Base-by-base conservation (phyloP, 2,797 vertebrate genomes). In the Sebastes wilsoni region DNA sequence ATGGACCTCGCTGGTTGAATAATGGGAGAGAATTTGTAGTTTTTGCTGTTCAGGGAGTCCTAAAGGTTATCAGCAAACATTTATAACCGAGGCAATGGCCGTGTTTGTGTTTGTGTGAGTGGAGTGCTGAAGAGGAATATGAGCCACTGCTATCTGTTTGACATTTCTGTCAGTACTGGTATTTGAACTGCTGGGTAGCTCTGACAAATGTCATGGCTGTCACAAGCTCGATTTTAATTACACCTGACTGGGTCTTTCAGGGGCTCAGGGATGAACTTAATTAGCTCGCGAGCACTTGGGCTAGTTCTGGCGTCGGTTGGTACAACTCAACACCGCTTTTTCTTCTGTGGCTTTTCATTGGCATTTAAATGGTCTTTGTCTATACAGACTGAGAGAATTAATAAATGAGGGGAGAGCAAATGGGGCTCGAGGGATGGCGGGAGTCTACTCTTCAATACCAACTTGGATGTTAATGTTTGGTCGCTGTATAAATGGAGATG, bases 161-260 rank as follows among this genome's bases (percentile, higher is more conserved):
- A 98, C 98, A 99, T 99, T 99, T 98, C 96, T 97, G 97, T 97
- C 96, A 96, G 96, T 95, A 94, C 92, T 96, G 96, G 96, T 98
- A 97, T 98, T 98, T 97, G 96, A 97, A 97, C 96, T 95, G 95
- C 95, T 89, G 95, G 95, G 96, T 95, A 93, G 96, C 96, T 95
- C 95, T 96, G 95, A 97, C 96, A 99, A 99, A 98, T 99, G 97
- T 95, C 97, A 98, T 80, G 67, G 95, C 97, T 98, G 97, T 98
- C 97, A 97, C 94, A 83, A 93, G 93, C 94, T 96, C 94, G 78
- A 94, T 96, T 98, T 99, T 99, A 99, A 99, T 99, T 98, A 97
- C 89, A 97, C 96, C 96, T 97, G 96, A 96, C 94, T 93, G 94
- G 94, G 86, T 94, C 93, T 95, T 96, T 94, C 95, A 93, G 90